Evolutionary conservation across 1,140 invertebrate species (phyloP), one percentile per base, ranked within the genome.

Genomic region (Calephelis nemesis): DNA sequence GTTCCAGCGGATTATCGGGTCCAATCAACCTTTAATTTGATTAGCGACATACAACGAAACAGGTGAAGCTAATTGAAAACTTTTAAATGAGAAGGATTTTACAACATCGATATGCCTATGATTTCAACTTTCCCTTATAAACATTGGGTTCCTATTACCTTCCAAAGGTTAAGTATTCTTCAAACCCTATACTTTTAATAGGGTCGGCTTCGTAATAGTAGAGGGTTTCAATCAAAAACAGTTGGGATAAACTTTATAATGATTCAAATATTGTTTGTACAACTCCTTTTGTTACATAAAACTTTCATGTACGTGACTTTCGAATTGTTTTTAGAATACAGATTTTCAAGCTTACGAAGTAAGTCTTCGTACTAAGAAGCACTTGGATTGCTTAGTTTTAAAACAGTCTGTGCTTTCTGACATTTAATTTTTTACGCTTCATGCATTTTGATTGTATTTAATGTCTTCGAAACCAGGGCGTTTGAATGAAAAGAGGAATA

Each of bases 181-280:
- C 10, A 11, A 58, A 45, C 9, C 5, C 19, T 11, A 58, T 58
- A 58, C 50, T 58, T 58, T 58, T 58, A 58, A 39, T 60, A 60
- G 54, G 11, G 11, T 60, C 30, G 30, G 7, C 30, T 19, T 5
- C 30, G 5, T 60, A 40, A 11, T 40, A 7, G 7, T 12, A 39
- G 54, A 40, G 54, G 54, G 54, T 60, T 60, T 40, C 54, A n/a
- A 60, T 39, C 54, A 11, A 60, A 60, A 60, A 60, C 54, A 60
- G 54, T 60, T n/a, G 54, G 19, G 5, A 60, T 58, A 60, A 60
- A 60, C 54, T 60, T 60, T 60, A 60, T 60, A 60, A 60, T 60
- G 54, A 60, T 60, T 60, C 30, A 60, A 60, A 60, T 60, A 40
- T 60, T 60, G 54, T 60, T 60, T 60, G 54, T 40, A 12, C 54